phyloP scores from a whole-genome alignment of 2,797 vertebrate genomes.

The Sandelia bainsii region DNA sequence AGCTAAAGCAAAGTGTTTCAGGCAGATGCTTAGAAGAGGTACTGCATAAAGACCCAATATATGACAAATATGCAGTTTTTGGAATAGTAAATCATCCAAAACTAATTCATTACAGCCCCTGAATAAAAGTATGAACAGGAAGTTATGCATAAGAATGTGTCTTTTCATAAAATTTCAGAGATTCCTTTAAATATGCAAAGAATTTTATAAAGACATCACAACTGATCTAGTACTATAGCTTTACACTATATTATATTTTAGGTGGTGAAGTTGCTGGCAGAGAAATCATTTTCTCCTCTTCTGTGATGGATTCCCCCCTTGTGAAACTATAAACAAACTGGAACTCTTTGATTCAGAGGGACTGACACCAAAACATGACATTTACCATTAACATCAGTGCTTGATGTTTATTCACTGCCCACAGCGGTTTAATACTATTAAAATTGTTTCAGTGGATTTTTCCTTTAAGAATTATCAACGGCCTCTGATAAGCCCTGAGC shows the following conservation, averaged over 20 bases:
- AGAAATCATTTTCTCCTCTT: neutral
- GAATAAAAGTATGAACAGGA: too few species aligned
- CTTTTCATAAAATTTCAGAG: too few species aligned
- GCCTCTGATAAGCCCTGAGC: constrained; percentile 7
- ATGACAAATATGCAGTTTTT: too few species aligned
- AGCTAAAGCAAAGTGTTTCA: too few species aligned
- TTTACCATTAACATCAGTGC: constrained; percentile 13
- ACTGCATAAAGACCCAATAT: too few species aligned
- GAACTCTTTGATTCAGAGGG: constrained; percentile 18
- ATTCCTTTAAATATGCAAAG: too few species aligned
- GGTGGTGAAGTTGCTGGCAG: neutral
- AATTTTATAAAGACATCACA: neutral
- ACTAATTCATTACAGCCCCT: too few species aligned
- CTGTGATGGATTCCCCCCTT: constrained; percentile 22
- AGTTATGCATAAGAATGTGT: too few species aligned
- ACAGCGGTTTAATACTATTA: constrained; percentile 6
- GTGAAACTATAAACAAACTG: neutral
- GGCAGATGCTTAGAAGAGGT: too few species aligned
- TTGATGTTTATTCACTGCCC: neutral
- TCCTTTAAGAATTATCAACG: constrained; percentile 8
- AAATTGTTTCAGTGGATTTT: constrained; percentile 3
- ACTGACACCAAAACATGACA: constrained; percentile 19
- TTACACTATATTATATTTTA: neutral
- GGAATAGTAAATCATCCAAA: too few species aligned
- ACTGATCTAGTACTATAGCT: neutral